Percentiles rank a stretch among this genome's conserved stretches.
phyloP scores from a whole-genome alignment of 2,113 vertebrate genomes.

The Campylomormyrus numenius region DNA sequence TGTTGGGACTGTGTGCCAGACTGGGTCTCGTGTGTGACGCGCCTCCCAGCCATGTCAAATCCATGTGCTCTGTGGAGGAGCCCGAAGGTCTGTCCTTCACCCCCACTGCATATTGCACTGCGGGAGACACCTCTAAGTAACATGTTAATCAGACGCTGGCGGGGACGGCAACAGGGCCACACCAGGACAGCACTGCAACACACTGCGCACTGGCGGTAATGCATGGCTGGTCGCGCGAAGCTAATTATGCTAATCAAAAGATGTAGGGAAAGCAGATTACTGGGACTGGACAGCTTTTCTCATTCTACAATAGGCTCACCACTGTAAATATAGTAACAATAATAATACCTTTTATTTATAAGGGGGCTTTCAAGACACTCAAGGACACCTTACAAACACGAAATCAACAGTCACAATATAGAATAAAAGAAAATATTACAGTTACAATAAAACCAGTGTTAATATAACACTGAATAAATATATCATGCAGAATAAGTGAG shows the following conservation, averaged over 20 bases:
- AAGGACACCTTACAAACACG: not conserved
- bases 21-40: constrained; percentile 36
- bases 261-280: not conserved
- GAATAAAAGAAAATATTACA: not conserved
- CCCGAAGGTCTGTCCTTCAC: constrained; percentile 47
- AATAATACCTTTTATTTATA: not conserved
- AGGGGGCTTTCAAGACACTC: not conserved
- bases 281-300: not conserved
- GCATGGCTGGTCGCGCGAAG: not conserved
- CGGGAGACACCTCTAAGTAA: constrained; percentile 45
- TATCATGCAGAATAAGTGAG: not conserved
- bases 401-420: not conserved
- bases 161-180: not conserved
- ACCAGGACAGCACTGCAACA: not conserved
- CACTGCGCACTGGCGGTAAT: not conserved
- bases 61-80: constrained; percentile 45
- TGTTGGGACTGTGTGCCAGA: constrained; percentile 13
- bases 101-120: constrained; percentile 55
- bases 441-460: not conserved
- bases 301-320: not conserved
- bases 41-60: constrained; percentile 32
- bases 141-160: constrained; percentile 40
- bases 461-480: not conserved
- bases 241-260: not conserved
- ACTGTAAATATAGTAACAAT: not conserved